These are phyloP conservation scores for Archegozetes longisetosus DNA, from an alignment of 1,140 invertebrate species.

Conservation along the genomic window DNA sequence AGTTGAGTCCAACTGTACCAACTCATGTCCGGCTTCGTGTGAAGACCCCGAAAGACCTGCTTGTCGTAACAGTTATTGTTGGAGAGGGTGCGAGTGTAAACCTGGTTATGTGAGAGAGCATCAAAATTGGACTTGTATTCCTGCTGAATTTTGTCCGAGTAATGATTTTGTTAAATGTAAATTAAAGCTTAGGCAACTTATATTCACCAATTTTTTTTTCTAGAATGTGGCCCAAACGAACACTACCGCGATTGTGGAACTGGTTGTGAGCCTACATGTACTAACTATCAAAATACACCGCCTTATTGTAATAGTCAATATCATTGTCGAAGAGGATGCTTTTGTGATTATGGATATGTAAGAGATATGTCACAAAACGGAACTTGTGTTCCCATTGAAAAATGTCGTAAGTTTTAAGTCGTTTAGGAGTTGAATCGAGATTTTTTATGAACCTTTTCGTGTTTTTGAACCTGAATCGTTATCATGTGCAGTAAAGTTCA, in stretches of 20 bases:
- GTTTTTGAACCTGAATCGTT: background rate
- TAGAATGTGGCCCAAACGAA: conserved; percentile 12
- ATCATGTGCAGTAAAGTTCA: background rate
- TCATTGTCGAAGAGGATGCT: conserved; percentile 15
- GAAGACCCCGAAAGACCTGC: background rate
- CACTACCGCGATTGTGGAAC: conserved; percentile 6
- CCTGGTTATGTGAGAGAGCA: conserved; percentile 11
- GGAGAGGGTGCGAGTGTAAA: conserved; percentile 7
- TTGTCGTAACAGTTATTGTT: conserved; percentile 1
- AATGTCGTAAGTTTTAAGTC: conserved; percentile 7
- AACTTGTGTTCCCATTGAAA: conserved; percentile 4
- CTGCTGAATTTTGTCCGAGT: conserved; percentile 7
- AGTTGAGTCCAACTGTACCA: conserved; percentile 4
- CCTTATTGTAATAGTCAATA: background rate
- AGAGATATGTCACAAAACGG: conserved; percentile 14
- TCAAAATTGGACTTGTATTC: conserved; percentile 8
- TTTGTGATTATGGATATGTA: conserved; percentile 14
- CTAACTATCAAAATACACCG: background rate
- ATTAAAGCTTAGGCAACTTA: background rate
- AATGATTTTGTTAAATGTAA: background rate
- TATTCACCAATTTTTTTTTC: background rate
- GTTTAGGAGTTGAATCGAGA: background rate
- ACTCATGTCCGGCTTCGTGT: conserved; percentile 5
- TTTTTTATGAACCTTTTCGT: background rate
- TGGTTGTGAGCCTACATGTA: conserved; percentile 15